These are phyloP conservation scores for Agriotes lineatus DNA, from an alignment of 2,888 invertebrate species.

Conservation along the genomic window DNA sequence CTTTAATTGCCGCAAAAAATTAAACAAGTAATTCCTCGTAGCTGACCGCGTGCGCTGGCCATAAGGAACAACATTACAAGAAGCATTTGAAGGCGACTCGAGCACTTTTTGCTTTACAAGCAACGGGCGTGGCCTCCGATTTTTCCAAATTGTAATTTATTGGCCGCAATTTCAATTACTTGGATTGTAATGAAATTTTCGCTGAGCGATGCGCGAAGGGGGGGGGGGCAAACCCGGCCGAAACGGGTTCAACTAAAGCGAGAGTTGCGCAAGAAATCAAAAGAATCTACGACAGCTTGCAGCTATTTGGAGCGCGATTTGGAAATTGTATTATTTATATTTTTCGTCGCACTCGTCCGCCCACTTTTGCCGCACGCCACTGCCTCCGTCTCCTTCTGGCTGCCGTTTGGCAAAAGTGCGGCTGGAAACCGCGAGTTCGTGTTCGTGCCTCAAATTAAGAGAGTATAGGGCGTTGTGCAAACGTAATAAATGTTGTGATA, in stretches of 20 bases:
- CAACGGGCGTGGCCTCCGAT: neutral
- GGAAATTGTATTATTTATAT: slow-evolving; percentile 19
- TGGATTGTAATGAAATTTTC: slow-evolving; percentile 16
- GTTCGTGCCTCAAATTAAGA: no score
- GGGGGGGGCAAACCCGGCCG: no score
- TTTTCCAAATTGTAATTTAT: slow-evolving; percentile 11
- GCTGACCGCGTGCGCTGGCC: neutral
- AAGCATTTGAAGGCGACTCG: neutral
- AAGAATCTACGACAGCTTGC: slow-evolving; percentile 8
- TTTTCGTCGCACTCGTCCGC: no score
- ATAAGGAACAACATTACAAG: neutral
- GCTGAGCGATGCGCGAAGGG: no score
- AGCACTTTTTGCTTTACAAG: neutral
- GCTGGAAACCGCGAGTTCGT: no score
- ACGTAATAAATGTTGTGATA: slow-evolving; percentile 9
- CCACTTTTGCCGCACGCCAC: neutral
- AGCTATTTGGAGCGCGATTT: slow-evolving; percentile 19
- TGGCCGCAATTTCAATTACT: slow-evolving; percentile 12
- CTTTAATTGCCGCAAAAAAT: neutral
- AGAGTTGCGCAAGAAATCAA: slow-evolving; percentile 23
- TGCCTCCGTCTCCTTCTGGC: neutral
- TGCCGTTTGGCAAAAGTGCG: no score
- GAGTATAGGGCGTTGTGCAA: no score
- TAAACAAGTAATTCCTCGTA: slow-evolving; percentile 3
- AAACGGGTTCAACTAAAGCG: neutral